A percentile compares a stretch with the other conserved stretches of the same genome.
These are phyloP conservation scores for Pinna nobilis DNA, from an alignment of 1,140 invertebrate species.

Conservation along the genomic window DNA sequence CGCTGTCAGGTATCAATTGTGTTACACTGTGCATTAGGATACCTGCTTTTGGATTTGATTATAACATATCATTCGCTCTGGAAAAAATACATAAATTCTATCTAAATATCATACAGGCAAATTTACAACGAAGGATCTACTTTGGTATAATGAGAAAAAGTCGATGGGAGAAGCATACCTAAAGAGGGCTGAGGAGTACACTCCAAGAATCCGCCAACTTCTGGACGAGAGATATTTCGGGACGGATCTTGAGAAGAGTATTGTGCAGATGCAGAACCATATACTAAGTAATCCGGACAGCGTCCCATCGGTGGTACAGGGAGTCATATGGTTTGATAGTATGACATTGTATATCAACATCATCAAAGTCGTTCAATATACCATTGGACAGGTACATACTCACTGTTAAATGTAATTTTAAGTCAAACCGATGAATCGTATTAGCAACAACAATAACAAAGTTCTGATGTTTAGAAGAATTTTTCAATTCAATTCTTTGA, in stretches of 20 bases:
- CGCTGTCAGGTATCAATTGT: no score
- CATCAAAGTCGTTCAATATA: conserved; percentile 40
- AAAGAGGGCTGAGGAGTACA: conserved; percentile 14
- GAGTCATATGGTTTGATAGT: conserved; percentile 50
- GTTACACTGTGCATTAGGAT: no score
- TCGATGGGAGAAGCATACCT: conserved; percentile 20
- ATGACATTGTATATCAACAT: conserved; percentile 60
- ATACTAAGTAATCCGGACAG: background rate
- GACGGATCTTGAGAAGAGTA: background rate
- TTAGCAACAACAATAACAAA: no score
- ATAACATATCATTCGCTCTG: no score
- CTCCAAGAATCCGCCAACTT: background rate
- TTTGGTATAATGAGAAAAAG: conserved; percentile 26
- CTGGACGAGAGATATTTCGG: background rate
- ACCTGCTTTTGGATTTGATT: no score
- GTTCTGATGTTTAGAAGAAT: no score
- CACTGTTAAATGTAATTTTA: no score
- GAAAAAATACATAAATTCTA: no score
- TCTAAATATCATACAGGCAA: conserved; percentile 3
- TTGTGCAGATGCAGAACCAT: background rate
- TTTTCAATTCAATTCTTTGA: no score
- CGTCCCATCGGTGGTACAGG: background rate
- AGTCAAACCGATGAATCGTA: no score
- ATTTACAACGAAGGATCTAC: conserved; percentile 1
- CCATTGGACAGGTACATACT: conserved; percentile 18